Conservation (phyloP, 1,140 invertebrate genomes). For the Mya arenaria region DNA sequence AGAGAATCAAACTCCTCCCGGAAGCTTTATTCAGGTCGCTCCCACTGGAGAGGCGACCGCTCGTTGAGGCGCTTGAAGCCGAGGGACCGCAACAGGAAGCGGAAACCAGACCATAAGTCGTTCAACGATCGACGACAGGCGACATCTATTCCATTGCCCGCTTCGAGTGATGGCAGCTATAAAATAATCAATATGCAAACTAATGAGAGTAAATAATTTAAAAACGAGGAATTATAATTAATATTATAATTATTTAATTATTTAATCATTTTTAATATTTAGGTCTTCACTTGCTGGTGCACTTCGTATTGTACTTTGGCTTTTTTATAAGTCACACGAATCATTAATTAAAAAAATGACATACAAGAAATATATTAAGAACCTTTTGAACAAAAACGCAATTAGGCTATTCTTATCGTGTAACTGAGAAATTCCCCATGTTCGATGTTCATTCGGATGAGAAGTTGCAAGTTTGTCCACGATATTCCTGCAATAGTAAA, state of each 20-base stretch:
- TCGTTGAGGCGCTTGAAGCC: conserved; percentile 2
- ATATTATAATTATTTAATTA: too few relatives aligned
- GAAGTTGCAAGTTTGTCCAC: conserved; percentile 14
- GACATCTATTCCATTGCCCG: neutral
- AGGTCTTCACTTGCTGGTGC: too few relatives aligned
- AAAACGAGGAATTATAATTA: too few relatives aligned
- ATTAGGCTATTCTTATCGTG: neutral
- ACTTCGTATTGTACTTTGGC: too few relatives aligned
- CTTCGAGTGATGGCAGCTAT: neutral
- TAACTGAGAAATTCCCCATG: neutral
- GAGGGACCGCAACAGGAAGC: neutral
- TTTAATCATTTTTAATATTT: too few relatives aligned
- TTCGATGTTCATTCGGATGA: neutral
- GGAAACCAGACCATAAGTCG: neutral
- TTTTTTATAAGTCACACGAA: too few relatives aligned
- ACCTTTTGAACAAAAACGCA: too few relatives aligned
- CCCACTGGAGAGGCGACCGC: neutral
- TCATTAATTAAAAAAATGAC: too few relatives aligned
- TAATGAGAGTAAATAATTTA: too few relatives aligned
- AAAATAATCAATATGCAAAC: too few relatives aligned
- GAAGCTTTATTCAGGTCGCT: neutral
- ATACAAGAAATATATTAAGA: too few relatives aligned
- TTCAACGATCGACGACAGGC: neutral
- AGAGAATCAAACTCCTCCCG: neutral
- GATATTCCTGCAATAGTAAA: conserved; percentile 16